Base-by-base conservation (phyloP, 2,797 vertebrate species). In the Molossus alvarezi region DNA sequence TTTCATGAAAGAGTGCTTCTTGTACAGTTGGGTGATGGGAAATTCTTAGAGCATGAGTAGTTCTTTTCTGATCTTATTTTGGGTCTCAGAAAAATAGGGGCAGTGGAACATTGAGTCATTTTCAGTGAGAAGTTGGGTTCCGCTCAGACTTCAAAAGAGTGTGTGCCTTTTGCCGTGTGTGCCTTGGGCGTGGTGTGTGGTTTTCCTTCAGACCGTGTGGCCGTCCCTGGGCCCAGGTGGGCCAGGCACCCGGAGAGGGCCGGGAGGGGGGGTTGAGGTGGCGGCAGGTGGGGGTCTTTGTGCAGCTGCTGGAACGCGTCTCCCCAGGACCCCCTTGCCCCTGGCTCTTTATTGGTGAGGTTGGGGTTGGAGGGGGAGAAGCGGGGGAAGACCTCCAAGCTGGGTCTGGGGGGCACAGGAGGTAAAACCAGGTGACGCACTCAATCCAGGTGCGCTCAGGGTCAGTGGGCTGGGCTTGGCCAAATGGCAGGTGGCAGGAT, bases 41-140 rank as follows among this genome's bases (percentile, higher is more conserved):
- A 95, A 96, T 97, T 96, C 94, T 95, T 96, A 15, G 6, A 86
- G 95, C 91, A 77, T 97, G 97, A 97, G 89, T 90, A 93, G 88
- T 62, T 87, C 60, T 95, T 89, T 94, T 95, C 97, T 77, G 72
- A 72, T 97, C 95, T 98, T 97, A 94, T 96, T 97, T 97, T 95
- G 97, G 94, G 96, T 96, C 89, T 91, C 91, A 64, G 48, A 71
- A 76, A 94, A 94, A 58, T 1, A 53, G 75, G 71, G 91, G 83
- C 45, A 67, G 62, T 88, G 94, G 87, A 95, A 96, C 93, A 65
- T 14, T 92, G 95, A 95, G 91, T 97, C 95, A 91, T 84, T 95
- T 83, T 69, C 25, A 84, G 88, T 67, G 55, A 86, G 82, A 87
- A 96, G 87, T 72, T 9, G 88, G 73, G 87, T 25, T 53, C 65